Evolutionary conservation across 1,140 invertebrate species (phyloP), one percentile per base, ranked within the genome.

Genomic region (Drosophila aff.): DNA sequence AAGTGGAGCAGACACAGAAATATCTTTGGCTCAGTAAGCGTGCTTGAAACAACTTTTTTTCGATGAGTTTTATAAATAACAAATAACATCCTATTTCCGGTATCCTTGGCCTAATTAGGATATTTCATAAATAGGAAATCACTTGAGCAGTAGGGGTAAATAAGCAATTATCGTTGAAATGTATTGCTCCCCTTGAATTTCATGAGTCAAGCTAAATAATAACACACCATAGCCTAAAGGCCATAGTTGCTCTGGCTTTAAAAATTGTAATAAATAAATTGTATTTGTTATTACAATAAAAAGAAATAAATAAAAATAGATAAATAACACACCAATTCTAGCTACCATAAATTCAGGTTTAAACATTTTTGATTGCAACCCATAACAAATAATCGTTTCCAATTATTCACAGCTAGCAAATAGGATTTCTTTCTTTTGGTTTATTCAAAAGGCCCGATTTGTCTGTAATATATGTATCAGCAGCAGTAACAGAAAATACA

Each of bases 401-500:
- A 85, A 85, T 85, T 81, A 85, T 81, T 85, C 53, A 85, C 64
- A 74, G 76, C 67, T 60, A 64, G 64, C 40, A 46, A 40, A 18
- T 10, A 40, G 44, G 26, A 28, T 53, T 15, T 26, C 9, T 0
- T 28, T 28, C 31, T 47, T 61, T 43, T 23, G 71, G 63, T 52
- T 69, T 58, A 79, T 76, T 81, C 43, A 21, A 38, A 57, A 62
- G 50, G 13, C 13, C 28, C 49, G 59, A 73, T 73, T 63, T 67
- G 49, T 31, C 21, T 63, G 23, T 50, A 47, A 73, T 57, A 77
- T 61, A 77, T 73, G 46, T 65, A 76, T 78, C 53, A 50, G 21
- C 23, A 15, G 31, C 23, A 46, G 44, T n/a, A 82, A 53, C 74
- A 33, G 33, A 33, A 79, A 68, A 68, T 76, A 50, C 53, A 64